Percentiles rank a stretch among this genome's conserved stretches.
phyloP scores from a whole-genome alignment of 2,888 invertebrate genomes.

The Cheilosia vernalis region DNA sequence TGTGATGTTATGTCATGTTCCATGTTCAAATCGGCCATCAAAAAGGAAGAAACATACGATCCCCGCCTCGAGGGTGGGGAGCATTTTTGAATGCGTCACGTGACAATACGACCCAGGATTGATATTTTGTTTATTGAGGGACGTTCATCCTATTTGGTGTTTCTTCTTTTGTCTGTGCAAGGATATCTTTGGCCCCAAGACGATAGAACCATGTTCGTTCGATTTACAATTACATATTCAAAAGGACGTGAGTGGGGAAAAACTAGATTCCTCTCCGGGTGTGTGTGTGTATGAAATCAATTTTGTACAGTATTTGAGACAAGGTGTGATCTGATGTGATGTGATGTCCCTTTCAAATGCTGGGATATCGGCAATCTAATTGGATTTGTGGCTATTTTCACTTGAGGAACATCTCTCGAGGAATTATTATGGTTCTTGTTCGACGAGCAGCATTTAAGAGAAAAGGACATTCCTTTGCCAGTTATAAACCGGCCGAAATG shows the following conservation, averaged over 20 bases:
- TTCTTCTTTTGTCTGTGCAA: neutral
- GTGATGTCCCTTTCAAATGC: slow-evolving; percentile 41
- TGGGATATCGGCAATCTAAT: slow-evolving; percentile 28
- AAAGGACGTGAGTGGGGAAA: slow-evolving; percentile 41
- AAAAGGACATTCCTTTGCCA: slow-evolving; percentile 22
- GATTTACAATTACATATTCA: slow-evolving; percentile 43
- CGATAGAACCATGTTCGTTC: slow-evolving; percentile 27
- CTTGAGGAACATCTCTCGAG: neutral
- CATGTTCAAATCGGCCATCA: slow-evolving; percentile 61
- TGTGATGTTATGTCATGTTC: slow-evolving; percentile 72
- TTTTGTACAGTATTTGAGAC: neutral
- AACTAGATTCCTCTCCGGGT: slow-evolving; percentile 41
- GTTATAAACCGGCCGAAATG: slow-evolving; percentile 10
- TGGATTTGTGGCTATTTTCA: slow-evolving; percentile 56
- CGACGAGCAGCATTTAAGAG: slow-evolving; percentile 7
- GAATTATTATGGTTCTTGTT: slow-evolving; percentile 37
- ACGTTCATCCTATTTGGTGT: neutral
- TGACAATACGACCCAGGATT: slow-evolving; percentile 43
- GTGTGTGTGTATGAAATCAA: neutral
- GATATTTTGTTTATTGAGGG: slow-evolving; percentile 68
- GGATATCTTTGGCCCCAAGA: neutral
- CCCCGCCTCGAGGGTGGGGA: slow-evolving; percentile 4
- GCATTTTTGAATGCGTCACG: slow-evolving; percentile 28
- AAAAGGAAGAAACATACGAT: slow-evolving; percentile 45
- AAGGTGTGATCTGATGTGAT: slow-evolving; percentile 54